Conservation (phyloP, 2,113 vertebrate species). For the Vulpes ferrilata region DNA sequence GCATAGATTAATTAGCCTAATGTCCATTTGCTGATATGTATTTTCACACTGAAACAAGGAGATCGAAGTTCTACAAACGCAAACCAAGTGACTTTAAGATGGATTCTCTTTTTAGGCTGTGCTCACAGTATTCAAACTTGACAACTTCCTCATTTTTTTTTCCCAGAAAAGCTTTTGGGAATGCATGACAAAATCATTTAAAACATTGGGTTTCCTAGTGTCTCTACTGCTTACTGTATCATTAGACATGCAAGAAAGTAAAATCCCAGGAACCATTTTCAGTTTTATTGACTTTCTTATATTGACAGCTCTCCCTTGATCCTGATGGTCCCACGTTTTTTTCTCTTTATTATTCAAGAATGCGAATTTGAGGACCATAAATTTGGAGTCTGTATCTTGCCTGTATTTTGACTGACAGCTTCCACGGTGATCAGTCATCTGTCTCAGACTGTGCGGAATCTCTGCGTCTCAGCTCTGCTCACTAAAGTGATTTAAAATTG, state of each 20-base stretch:
- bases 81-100: neutral
- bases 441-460: neutral
- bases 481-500: constrained; percentile 32
- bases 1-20: neutral
- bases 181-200: neutral
- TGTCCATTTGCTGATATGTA: neutral
- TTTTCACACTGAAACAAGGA: neutral
- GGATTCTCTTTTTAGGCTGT: neutral
- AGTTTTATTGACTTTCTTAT: neutral
- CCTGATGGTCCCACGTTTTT: neutral
- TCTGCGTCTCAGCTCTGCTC: neutral
- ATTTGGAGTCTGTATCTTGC: neutral
- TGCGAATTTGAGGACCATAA: neutral
- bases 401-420: neutral
- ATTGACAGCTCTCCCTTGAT: neutral
- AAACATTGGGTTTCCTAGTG: neutral
- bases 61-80: neutral
- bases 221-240: neutral
- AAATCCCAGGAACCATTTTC: neutral
- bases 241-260: neutral
- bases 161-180: neutral
- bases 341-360: neutral
- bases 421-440: neutral
- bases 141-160: neutral
- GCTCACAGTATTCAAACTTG: neutral